phyloP scores from a whole-genome alignment of 2,888 invertebrate genomes.

The Lottia gigantea region DNA sequence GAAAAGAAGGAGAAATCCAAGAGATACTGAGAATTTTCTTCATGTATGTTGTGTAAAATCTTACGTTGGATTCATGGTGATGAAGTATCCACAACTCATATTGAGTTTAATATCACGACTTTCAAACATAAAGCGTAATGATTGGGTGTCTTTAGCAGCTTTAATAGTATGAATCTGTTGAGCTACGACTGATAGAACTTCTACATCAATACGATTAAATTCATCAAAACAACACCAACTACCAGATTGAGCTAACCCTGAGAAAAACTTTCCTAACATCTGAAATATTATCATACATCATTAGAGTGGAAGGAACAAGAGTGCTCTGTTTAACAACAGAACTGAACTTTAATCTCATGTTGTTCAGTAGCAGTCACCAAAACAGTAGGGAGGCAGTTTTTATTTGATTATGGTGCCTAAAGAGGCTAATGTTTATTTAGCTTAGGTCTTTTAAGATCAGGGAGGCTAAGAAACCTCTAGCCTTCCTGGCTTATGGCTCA shows the following conservation, averaged over 20 bases:
- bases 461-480: no score
- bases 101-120: slow-evolving; percentile 67
- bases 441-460: no score
- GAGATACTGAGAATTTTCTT: no score
- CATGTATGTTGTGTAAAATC: slow-evolving; percentile 27
- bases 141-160: slow-evolving; percentile 63
- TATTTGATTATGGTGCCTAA: no score
- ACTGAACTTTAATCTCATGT: no score
- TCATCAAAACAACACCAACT: slow-evolving; percentile 69
- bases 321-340: no score
- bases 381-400: no score
- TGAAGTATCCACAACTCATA: slow-evolving; percentile 66
- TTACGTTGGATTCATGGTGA: slow-evolving; percentile 68
- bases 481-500: no score
- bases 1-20: no score
- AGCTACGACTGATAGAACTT: slow-evolving; percentile 68
- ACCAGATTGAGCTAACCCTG: slow-evolving; percentile 67
- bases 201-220: slow-evolving; percentile 68
- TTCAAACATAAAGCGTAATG: slow-evolving; percentile 66
- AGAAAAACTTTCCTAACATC: slow-evolving; percentile 68
- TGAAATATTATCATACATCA: slow-evolving; percentile 22
- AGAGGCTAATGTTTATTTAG: no score
- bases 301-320: neutral
- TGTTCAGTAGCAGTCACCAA: no score
- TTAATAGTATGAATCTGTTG: slow-evolving; percentile 68